Evolutionary conservation across 1,140 invertebrate species (phyloP).

Genomic region (Caerostris darwini): DNA sequence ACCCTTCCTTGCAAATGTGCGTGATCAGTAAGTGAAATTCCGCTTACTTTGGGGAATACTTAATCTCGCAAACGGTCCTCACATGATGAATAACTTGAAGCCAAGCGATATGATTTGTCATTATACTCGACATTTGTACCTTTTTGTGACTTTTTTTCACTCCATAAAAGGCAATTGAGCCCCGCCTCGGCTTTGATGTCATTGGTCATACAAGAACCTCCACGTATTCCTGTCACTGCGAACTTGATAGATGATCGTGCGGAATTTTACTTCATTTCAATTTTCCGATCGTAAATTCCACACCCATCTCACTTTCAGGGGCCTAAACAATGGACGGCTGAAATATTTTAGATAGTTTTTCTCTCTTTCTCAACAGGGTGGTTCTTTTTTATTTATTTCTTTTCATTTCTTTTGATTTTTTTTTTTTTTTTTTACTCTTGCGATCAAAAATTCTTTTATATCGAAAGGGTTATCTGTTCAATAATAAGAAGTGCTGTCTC

Average conservation of each 20-base stretch:
- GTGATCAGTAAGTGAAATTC: background rate
- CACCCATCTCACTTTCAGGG: constrained; percentile 22
- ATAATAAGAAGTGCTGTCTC: too few species aligned
- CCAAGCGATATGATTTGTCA: constrained; percentile 64
- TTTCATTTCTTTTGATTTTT: too few species aligned
- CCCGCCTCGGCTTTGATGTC: constrained; percentile 59
- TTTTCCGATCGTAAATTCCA: constrained; percentile 64
- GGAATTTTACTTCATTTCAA: constrained; percentile 77
- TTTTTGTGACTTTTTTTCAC: constrained; percentile 57
- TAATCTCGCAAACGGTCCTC: constrained; percentile 57
- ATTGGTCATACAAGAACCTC: constrained; percentile 67
- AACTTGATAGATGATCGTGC: constrained; percentile 64
- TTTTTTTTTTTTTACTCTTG: background rate
- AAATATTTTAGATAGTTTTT: constrained; percentile 73
- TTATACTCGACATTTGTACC: constrained; percentile 73
- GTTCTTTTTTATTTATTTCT: background rate
- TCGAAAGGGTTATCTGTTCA: too few species aligned
- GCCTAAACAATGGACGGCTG: constrained; percentile 52
- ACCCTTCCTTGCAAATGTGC: background rate
- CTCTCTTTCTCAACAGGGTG: background rate
- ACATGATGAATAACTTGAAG: constrained; percentile 64
- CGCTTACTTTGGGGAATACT: constrained; percentile 6
- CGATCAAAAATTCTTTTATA: too few species aligned
- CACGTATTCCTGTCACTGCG: constrained; percentile 57
- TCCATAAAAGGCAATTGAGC: constrained; percentile 42